These are phyloP conservation scores for Zaprionus camerounensis DNA, from an alignment of 1,140 invertebrate genomes.

Conservation along the genomic window DNA sequence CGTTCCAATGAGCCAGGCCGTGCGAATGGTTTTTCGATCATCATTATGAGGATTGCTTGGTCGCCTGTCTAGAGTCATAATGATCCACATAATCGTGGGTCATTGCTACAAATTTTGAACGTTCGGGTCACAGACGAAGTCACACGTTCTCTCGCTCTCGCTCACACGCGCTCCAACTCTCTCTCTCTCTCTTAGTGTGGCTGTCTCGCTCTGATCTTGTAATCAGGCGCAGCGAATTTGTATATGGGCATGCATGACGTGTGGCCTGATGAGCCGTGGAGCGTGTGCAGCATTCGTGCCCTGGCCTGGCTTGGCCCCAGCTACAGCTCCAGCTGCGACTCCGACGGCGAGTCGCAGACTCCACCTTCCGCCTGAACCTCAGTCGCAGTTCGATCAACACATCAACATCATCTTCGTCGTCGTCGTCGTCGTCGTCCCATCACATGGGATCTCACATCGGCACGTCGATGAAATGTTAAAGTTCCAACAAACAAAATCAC, in stretches of 20 bases:
- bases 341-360: not conserved
- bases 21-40: slow-evolving; percentile 75
- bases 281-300: slow-evolving; percentile 52
- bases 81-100: slow-evolving; percentile 49
- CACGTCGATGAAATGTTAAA: slow-evolving; percentile 82
- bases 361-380: not conserved
- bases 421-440: slow-evolving; percentile 16
- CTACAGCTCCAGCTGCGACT: slow-evolving; percentile 37
- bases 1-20: slow-evolving; percentile 75
- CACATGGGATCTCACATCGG: slow-evolving; percentile 63
- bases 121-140: slow-evolving; percentile 76
- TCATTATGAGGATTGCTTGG: slow-evolving; percentile 35
- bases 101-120: slow-evolving; percentile 82
- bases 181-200: not conserved
- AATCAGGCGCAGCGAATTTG: slow-evolving; percentile 81
- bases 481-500: slow-evolving; percentile 82
- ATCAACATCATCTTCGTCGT: slow-evolving; percentile 37
- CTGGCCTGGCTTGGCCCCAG: slow-evolving; percentile 23
- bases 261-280: slow-evolving; percentile 68
- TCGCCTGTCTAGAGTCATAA: slow-evolving; percentile 3
- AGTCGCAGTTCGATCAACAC: slow-evolving; percentile 44
- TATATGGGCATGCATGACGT: slow-evolving; percentile 82
- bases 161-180: not conserved
- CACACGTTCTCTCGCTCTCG: slow-evolving; percentile 50
- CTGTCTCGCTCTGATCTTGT: slow-evolving; percentile 56